phyloP scores from a whole-genome alignment of 2,797 vertebrate species.

The Lophius americanus region DNA sequence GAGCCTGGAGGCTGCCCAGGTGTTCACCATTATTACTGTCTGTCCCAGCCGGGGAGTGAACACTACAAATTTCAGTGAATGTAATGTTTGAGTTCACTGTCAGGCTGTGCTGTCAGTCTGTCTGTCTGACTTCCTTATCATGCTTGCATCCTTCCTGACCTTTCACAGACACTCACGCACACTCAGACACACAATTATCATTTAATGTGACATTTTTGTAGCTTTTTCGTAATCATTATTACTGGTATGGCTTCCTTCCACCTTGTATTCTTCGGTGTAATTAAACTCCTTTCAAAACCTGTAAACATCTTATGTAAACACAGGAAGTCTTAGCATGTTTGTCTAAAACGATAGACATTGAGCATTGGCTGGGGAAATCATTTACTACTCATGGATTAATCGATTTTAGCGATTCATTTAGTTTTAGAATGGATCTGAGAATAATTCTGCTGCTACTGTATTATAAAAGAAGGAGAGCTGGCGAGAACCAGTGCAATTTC shows the following conservation, averaged over 20 bases:
- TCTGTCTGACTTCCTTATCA: conserved; percentile 57
- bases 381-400: background rate
- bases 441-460: conserved; percentile 10
- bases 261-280: too few species aligned
- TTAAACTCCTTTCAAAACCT: background rate
- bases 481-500: conserved; percentile 68
- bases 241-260: too few species aligned
- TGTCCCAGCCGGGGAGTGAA: conserved; percentile 61
- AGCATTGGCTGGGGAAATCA: conserved; percentile 10
- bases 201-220: conserved; percentile 45
- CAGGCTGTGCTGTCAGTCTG: conserved; percentile 51
- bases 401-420: background rate
- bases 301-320: background rate
- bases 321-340: background rate
- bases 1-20: conserved; percentile 81
- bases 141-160: conserved; percentile 37
- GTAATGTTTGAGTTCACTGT: conserved; percentile 58
- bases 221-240: conserved; percentile 11
- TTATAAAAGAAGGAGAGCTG: conserved; percentile 47
- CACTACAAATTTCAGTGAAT: conserved; percentile 56
- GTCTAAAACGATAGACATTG: background rate
- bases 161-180: conserved; percentile 37
- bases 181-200: conserved; percentile 14
- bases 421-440: conserved; percentile 10
- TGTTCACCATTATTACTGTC: conserved; percentile 76